phyloP scores from a whole-genome alignment of 2,888 invertebrate genomes.

The Petrophora chlorosata region DNA sequence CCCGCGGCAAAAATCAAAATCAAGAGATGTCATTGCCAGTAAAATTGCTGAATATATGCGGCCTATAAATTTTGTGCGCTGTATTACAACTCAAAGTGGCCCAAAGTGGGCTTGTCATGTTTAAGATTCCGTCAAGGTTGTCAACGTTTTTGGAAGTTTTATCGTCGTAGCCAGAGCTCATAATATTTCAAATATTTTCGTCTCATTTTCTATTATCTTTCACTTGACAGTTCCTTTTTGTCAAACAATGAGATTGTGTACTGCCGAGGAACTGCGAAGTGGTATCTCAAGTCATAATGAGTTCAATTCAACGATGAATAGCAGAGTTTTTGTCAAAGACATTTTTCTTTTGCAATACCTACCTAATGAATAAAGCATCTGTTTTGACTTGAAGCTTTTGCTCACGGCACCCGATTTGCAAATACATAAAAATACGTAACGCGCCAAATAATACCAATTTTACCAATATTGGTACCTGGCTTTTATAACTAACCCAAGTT shows the following conservation, averaged over 20 bases:
- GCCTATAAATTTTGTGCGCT: too few relatives aligned
- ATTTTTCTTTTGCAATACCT: conserved; percentile 3
- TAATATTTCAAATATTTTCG: not conserved
- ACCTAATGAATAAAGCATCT: conserved; percentile 6
- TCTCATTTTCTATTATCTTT: conserved; percentile 14
- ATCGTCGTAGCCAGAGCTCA: not conserved
- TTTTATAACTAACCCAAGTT: too few relatives aligned
- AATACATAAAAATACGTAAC: too few relatives aligned
- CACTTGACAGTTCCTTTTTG: conserved; percentile 32
- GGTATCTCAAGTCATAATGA: conserved; percentile 45
- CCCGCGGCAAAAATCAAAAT: too few relatives aligned
- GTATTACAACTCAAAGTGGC: too few relatives aligned
- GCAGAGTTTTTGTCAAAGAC: conserved; percentile 14
- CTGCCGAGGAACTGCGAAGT: conserved; percentile 35
- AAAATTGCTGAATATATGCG: too few relatives aligned
- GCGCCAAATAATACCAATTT: too few relatives aligned
- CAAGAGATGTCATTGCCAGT: too few relatives aligned
- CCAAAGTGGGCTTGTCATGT: too few relatives aligned
- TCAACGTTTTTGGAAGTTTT: not conserved
- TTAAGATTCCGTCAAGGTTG: too few relatives aligned
- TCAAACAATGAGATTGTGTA: conserved; percentile 48
- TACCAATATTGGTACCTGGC: too few relatives aligned
- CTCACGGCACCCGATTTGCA: too few relatives aligned
- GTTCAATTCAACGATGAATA: conserved; percentile 44
- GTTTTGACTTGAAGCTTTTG: conserved; percentile 4